A percentile compares a stretch with the other conserved stretches of the same genome.
These are phyloP conservation scores for Thera obeliscata DNA, from an alignment of 2,888 invertebrate species.

Conservation along the genomic window DNA sequence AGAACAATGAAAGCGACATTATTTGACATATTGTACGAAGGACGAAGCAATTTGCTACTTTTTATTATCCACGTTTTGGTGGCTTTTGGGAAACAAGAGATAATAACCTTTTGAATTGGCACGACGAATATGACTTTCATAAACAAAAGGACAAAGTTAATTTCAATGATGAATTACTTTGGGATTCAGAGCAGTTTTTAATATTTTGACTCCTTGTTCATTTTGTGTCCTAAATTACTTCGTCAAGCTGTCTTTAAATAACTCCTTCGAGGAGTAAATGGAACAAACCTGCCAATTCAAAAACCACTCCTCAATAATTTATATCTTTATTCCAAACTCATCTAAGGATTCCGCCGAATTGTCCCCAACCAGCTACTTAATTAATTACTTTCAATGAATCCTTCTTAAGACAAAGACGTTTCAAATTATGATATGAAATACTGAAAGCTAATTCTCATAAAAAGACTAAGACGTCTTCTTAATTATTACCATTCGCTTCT, in stretches of 20 bases:
- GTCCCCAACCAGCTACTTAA: conserved; percentile 67
- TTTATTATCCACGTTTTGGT: conserved; percentile 34
- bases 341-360: conserved; percentile 11
- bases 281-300: conserved; percentile 4
- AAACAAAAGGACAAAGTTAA: conserved; percentile 7
- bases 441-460: conserved; percentile 77
- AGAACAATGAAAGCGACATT: conserved; percentile 58
- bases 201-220: not conserved
- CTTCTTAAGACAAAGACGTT: conserved; percentile 37
- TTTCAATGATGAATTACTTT: conserved; percentile 1
- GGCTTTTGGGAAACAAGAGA: conserved; percentile 24
- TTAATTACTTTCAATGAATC: conserved; percentile 60
- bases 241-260: not conserved
- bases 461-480: conserved; percentile 74
- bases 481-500: conserved; percentile 65
- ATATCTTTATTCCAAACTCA: conserved; percentile 7
- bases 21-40: conserved; percentile 57
- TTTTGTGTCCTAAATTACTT: not conserved
- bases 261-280: not conserved
- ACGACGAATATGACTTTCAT: conserved; percentile 15
- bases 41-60: conserved; percentile 36
- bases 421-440: conserved; percentile 60
- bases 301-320: conserved; percentile 14
- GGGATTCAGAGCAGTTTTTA: not conserved
- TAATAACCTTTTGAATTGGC: conserved; percentile 30